These are phyloP conservation scores for Drymonia ruficornis DNA, from an alignment of 2,888 invertebrate species.

Conservation along the genomic window DNA sequence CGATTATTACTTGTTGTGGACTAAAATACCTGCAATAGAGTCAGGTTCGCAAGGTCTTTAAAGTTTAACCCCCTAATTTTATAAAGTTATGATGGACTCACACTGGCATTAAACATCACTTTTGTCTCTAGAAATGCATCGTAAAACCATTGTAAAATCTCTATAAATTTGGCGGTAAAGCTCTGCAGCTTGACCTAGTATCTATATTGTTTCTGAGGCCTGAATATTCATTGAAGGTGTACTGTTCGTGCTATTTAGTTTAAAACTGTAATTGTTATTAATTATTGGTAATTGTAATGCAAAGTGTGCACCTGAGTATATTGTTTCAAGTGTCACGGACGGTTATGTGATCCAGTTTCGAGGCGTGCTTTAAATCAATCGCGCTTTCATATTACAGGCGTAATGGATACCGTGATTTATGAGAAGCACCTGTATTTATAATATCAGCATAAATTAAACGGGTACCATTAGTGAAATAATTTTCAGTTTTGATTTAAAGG, in stretches of 20 bases:
- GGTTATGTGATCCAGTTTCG: conserved; percentile 61
- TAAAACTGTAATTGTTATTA: conserved; percentile 22
- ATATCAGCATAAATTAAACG: background rate
- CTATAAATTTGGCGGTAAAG: no score
- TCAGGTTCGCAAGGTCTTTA: no score
- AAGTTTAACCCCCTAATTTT: no score
- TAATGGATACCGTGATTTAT: conserved; percentile 16
- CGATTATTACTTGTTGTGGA: background rate
- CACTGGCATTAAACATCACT: no score
- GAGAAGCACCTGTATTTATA: background rate
- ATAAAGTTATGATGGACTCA: no score
- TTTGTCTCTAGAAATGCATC: no score
- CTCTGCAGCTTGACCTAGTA: no score
- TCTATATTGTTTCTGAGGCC: no score
- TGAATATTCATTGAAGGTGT: no score
- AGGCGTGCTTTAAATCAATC: conserved; percentile 24
- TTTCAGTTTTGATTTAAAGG: conserved; percentile 1
- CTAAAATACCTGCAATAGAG: no score
- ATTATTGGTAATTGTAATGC: conserved; percentile 30
- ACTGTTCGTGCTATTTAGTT: conserved; percentile 4
- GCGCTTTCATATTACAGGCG: conserved; percentile 19
- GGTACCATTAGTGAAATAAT: background rate
- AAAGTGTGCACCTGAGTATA: conserved; percentile 50
- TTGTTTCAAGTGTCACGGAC: conserved; percentile 67
- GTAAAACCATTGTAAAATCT: no score